These are phyloP conservation scores for Lipophrys pholis DNA, from an alignment of 2,113 vertebrate species.

Conservation along the genomic window DNA sequence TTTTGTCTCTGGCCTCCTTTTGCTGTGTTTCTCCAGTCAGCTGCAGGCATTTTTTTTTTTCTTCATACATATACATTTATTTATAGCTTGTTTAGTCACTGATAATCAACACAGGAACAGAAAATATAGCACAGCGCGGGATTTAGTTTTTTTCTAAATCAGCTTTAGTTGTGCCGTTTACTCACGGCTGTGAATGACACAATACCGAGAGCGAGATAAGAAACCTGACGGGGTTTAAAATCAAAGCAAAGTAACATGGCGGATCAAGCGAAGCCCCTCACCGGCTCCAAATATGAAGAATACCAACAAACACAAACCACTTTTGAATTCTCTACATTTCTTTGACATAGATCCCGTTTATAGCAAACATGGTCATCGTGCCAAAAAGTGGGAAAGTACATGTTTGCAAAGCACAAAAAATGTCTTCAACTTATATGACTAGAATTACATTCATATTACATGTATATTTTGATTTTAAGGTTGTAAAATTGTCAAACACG, in stretches of 20 bases:
- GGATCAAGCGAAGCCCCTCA: no score
- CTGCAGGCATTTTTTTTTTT: slow-evolving; percentile 57
- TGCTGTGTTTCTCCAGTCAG: slow-evolving; percentile 49
- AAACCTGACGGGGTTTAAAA: slow-evolving; percentile 18
- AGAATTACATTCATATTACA: no score
- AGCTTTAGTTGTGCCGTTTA: slow-evolving; percentile 36
- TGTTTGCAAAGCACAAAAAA: no score
- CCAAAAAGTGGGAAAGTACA: no score
- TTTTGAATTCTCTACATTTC: no score
- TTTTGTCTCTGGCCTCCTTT: slow-evolving; percentile 78
- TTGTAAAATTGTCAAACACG: no score
- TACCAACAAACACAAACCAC: no score
- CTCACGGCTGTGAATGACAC: background rate
- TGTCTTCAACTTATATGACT: no score
- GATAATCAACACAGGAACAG: slow-evolving; percentile 42
- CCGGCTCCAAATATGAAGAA: no score
- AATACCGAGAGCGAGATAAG: background rate
- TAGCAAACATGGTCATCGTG: no score
- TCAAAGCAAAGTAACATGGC: slow-evolving; percentile 18
- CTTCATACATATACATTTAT: slow-evolving; percentile 29
- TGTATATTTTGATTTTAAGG: no score
- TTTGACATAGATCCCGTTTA: no score
- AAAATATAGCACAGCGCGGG: slow-evolving; percentile 13
- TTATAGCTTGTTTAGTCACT: slow-evolving; percentile 50
- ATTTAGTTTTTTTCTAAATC: slow-evolving; percentile 15